These are phyloP conservation scores for Loriculus beryllinus DNA, from an alignment of 2,797 vertebrate genomes.

Conservation along the genomic window DNA sequence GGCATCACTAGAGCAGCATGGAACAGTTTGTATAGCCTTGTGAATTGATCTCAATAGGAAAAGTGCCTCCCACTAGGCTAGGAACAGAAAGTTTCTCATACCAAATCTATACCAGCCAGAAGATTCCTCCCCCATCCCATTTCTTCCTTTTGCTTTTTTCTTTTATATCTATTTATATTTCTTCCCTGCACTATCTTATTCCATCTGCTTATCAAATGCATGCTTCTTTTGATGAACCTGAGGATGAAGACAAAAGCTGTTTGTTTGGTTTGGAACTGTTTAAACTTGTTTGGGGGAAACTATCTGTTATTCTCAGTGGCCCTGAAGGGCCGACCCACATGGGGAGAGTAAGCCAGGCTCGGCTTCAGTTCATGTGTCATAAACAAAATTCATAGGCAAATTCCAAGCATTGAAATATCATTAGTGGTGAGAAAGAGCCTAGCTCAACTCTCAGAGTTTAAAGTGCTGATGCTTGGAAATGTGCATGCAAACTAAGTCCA, in stretches of 20 bases:
- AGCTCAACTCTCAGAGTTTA: conserved; percentile 16
- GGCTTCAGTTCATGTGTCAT: background rate
- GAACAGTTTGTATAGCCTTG: background rate
- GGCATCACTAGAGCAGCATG: background rate
- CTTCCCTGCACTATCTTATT: background rate
- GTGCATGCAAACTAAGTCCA: background rate
- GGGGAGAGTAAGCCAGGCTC: conserved; percentile 28
- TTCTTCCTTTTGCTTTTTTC: background rate
- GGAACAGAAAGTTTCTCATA: background rate
- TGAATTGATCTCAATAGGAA: background rate
- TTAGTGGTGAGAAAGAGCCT: conserved; percentile 35
- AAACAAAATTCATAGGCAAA: conserved; percentile 48
- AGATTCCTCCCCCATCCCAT: background rate
- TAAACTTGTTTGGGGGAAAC: background rate
- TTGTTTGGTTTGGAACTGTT: conserved; percentile 45
- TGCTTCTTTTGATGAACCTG: background rate
- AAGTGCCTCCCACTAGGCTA: background rate
- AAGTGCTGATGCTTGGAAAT: conserved; percentile 26
- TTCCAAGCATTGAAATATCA: conserved; percentile 32
- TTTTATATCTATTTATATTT: background rate
- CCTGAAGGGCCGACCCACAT: background rate
- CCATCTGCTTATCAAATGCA: background rate
- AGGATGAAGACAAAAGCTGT: conserved; percentile 5
- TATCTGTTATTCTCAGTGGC: background rate
- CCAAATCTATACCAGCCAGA: background rate